Evolutionary conservation across 2,797 vertebrate genomes (phyloP).

Genomic region (Peromyscus aztecus): DNA sequence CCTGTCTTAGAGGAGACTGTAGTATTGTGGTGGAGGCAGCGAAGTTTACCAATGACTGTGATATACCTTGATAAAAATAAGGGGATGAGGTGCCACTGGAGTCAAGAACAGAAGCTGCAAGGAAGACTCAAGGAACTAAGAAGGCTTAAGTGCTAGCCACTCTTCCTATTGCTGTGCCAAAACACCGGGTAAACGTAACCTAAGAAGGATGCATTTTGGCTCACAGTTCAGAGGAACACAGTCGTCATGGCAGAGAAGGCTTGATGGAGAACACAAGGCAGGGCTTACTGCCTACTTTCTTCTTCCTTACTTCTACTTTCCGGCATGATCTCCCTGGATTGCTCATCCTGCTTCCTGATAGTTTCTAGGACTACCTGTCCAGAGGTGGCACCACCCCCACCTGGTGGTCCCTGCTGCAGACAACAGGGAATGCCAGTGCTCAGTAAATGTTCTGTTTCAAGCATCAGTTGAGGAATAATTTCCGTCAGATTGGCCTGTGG

Average conservation of each 20-base stretch:
- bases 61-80: not conserved
- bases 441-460: not conserved
- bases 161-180: not conserved
- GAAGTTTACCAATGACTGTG: not conserved
- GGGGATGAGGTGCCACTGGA: not conserved
- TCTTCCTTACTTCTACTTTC: not conserved
- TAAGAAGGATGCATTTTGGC: not conserved
- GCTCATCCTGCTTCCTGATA: not conserved
- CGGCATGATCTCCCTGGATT: not conserved
- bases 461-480: not conserved
- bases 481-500: not conserved
- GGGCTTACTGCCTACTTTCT: not conserved
- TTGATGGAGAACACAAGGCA: not conserved
- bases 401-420: not conserved
- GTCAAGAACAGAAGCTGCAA: not conserved
- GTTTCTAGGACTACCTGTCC: not conserved
- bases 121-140: not conserved
- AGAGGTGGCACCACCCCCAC: not conserved
- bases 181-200: not conserved
- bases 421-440: not conserved
- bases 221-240: not conserved
- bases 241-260: too few relatives aligned
- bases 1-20: accelerated
- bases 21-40: not conserved
- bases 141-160: not conserved